Conservation (phyloP, 2,888 invertebrate species). For the Scaptomyza parva region DNA sequence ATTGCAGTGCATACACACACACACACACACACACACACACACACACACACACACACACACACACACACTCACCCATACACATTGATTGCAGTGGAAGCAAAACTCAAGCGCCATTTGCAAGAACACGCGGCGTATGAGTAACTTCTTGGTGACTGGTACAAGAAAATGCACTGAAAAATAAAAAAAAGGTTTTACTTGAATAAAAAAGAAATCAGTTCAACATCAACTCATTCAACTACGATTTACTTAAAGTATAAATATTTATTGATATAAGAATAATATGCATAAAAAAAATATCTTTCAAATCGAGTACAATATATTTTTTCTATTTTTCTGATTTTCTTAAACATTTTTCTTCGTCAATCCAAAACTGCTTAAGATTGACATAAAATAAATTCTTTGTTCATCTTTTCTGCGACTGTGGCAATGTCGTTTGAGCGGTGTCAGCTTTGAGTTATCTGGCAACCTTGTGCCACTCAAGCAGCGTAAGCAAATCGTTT, state of each 20-base stretch:
- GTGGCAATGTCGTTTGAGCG: not conserved
- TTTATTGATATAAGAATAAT: too few species aligned
- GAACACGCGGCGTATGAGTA: slow-evolving; percentile 65
- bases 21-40: slow-evolving; percentile 12
- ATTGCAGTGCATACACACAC: slow-evolving; percentile 51
- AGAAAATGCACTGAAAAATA: slow-evolving; percentile 17
- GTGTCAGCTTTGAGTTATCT: not conserved
- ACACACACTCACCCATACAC: slow-evolving; percentile 3
- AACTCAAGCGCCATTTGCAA: slow-evolving; percentile 15
- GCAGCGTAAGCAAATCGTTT: slow-evolving; percentile 48
- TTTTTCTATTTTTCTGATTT: too few species aligned
- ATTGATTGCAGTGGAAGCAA: slow-evolving; percentile 18
- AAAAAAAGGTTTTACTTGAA: not conserved
- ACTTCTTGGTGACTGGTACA: slow-evolving; percentile 37
- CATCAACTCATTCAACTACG: not conserved
- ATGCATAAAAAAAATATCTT: too few species aligned
- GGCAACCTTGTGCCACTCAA: not conserved
- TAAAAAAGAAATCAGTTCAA: too few species aligned
- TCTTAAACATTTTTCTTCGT: too few species aligned
- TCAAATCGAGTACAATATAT: too few species aligned
- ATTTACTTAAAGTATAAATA: too few species aligned
- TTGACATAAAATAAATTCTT: not conserved
- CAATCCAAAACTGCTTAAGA: not conserved
- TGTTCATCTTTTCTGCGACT: not conserved
- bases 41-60: slow-evolving; percentile 18